phyloP scores from a whole-genome alignment of 2,113 vertebrate genomes.

The Eubucco bourcierii region DNA sequence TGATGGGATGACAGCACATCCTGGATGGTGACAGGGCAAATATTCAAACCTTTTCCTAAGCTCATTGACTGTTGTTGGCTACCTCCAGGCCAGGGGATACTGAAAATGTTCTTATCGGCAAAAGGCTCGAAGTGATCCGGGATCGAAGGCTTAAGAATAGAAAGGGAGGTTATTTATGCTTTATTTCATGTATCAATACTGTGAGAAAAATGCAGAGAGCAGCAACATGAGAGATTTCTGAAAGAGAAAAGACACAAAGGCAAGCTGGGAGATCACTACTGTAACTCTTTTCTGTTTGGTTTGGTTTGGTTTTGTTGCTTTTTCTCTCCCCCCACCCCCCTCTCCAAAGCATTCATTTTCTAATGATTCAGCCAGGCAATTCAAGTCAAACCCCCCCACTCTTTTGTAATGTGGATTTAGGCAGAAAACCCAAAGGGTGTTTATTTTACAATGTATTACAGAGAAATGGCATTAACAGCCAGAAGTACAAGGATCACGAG shows the following conservation, averaged over 20 bases:
- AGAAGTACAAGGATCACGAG: slow-evolving; percentile 47
- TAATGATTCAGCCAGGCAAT: slow-evolving; percentile 53
- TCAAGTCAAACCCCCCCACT: slow-evolving; percentile 30
- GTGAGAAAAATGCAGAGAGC: slow-evolving; percentile 46
- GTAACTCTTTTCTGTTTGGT: background rate
- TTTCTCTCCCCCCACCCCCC: too few species aligned
- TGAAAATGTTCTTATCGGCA: slow-evolving; percentile 9
- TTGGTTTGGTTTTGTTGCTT: background rate
- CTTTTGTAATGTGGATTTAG: slow-evolving; percentile 41
- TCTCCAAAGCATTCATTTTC: slow-evolving; percentile 29
- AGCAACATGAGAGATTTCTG: slow-evolving; percentile 51
- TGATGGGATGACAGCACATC: background rate
- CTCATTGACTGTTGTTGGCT: background rate
- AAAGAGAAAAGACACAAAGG: slow-evolving; percentile 43
- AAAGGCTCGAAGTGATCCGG: background rate
- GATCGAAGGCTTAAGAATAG: slow-evolving; percentile 54
- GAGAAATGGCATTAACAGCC: slow-evolving; percentile 51
- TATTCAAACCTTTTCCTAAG: background rate
- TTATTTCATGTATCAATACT: slow-evolving; percentile 51
- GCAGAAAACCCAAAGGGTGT: slow-evolving; percentile 55
- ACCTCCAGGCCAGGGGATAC: background rate
- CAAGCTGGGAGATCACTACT: slow-evolving; percentile 12
- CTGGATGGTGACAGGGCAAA: slow-evolving; percentile 12
- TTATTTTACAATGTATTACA: slow-evolving; percentile 42
- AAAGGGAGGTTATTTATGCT: slow-evolving; percentile 57